A percentile compares a stretch with the other conserved stretches of the same genome.
These are phyloP conservation scores for Bos indicus DNA, from an alignment of 2,113 vertebrate species.

Conservation along the genomic window DNA sequence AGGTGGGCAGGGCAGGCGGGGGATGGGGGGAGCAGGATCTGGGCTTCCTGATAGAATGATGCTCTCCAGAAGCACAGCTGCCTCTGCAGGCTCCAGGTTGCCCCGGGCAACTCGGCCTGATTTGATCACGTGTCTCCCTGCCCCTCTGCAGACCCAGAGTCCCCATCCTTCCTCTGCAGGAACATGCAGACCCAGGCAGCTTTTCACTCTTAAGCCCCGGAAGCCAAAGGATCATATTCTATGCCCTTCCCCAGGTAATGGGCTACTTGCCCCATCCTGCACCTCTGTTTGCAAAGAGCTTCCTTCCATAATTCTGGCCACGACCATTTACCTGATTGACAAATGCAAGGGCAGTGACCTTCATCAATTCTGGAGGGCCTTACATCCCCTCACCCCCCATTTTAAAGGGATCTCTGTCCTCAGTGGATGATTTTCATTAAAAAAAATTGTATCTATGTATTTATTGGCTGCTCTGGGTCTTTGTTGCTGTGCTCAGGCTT, in stretches of 20 bases:
- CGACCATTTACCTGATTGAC: neutral
- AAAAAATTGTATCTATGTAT: neutral
- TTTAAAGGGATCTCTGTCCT: neutral
- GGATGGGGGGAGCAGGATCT: too few species aligned
- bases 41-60: neutral
- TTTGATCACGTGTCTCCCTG: neutral
- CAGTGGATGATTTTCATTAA: neutral
- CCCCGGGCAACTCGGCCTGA: neutral
- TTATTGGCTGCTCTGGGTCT: neutral
- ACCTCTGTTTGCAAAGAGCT: neutral
- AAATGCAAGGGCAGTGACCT: neutral
- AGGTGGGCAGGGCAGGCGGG: fast-evolving
- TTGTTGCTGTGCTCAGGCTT: neutral
- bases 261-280: neutral
- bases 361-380: neutral
- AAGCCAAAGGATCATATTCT: neutral
- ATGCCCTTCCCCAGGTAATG: neutral
- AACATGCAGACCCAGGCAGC: neutral
- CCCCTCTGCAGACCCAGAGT: neutral
- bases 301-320: neutral
- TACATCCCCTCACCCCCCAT: neutral
- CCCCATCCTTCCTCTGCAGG: neutral
- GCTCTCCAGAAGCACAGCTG: neutral
- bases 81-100: neutral
- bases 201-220: neutral